Conservation (phyloP, 2,113 vertebrate genomes). For the Perca flavescens region DNA sequence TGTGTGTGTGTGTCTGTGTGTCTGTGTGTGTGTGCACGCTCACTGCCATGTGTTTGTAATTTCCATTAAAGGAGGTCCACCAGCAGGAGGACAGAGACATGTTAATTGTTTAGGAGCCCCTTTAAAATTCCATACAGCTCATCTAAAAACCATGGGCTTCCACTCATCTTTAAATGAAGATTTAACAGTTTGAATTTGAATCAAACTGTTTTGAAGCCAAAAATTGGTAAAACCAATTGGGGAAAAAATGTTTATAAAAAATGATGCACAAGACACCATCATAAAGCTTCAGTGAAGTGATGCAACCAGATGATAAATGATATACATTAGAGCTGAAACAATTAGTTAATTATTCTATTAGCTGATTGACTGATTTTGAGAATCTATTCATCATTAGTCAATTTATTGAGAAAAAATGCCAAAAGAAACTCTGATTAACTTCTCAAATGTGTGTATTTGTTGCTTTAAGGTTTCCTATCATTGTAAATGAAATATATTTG, state of each 20-base stretch:
- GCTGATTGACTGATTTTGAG: neutral
- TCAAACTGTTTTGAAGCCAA: neutral
- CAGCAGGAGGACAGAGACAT: slow-evolving; percentile 31
- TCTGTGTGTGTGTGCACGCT: slow-evolving; percentile 13
- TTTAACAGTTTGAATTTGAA: neutral
- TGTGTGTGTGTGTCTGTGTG: slow-evolving; percentile 39
- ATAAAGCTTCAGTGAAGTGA: too few relatives aligned
- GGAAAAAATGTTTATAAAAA: neutral
- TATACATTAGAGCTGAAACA: neutral
- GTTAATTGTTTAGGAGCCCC: slow-evolving; percentile 51
- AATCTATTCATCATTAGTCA: neutral
- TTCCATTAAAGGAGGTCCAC: slow-evolving; percentile 55
- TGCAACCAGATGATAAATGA: neutral
- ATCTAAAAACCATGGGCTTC: neutral
- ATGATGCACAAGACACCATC: too few relatives aligned
- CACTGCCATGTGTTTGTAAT: slow-evolving; percentile 70
- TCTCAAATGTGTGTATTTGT: neutral
- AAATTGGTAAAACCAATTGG: neutral
- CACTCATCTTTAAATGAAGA: neutral
- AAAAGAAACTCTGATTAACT: neutral
- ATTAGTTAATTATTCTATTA: too few relatives aligned
- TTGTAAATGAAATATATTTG: neutral
- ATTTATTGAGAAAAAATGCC: neutral
- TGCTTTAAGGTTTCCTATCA: neutral
- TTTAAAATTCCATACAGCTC: slow-evolving; percentile 9